Percentiles rank a stretch among this genome's conserved stretches.
Conservation (phyloP, 23 tunicate species). For the Corella eumyota region DNA sequence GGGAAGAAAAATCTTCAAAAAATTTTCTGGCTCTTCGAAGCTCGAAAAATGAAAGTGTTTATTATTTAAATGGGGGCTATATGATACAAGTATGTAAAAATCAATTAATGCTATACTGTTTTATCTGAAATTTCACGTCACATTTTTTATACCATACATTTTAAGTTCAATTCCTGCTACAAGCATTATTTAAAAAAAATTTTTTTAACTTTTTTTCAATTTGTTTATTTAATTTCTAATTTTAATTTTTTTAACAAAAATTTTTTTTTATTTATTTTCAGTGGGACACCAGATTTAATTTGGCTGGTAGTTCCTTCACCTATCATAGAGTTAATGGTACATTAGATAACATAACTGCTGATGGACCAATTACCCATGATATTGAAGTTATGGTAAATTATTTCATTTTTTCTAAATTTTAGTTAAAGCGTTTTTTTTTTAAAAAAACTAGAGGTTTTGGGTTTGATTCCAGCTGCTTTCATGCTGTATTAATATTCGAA, state of each 20-base stretch:
- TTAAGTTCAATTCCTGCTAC: too few species aligned
- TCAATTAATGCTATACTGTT: too few species aligned
- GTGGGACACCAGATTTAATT: slow-evolving; percentile 58
- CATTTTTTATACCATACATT: too few species aligned
- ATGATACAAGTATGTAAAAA: slow-evolving; percentile 61
- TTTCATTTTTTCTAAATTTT: background rate
- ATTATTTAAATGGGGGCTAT: slow-evolving; percentile 65
- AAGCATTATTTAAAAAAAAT: too few species aligned
- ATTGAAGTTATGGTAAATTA: slow-evolving; percentile 49
- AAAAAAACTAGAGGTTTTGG: too few species aligned
- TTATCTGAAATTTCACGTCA: too few species aligned
- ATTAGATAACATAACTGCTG: slow-evolving; percentile 55
- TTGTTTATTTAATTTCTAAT: too few species aligned
- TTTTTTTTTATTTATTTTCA: slow-evolving; percentile 14
- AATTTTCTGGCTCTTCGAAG: slow-evolving; percentile 61
- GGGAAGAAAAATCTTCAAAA: slow-evolving; percentile 26
- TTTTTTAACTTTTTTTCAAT: too few species aligned
- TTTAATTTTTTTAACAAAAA: too few species aligned
- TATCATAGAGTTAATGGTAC: slow-evolving; percentile 51
- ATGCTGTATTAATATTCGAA: too few species aligned
- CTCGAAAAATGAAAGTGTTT: slow-evolving; percentile 14
- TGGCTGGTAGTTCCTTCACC: slow-evolving; percentile 61
- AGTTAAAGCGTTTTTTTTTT: background rate
- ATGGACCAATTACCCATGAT: slow-evolving; percentile 57
- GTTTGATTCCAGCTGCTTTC: too few species aligned